Percentiles rank a stretch among this genome's conserved stretches.
Conservation (phyloP, 2,113 vertebrate genomes). For the Otus sunia region DNA sequence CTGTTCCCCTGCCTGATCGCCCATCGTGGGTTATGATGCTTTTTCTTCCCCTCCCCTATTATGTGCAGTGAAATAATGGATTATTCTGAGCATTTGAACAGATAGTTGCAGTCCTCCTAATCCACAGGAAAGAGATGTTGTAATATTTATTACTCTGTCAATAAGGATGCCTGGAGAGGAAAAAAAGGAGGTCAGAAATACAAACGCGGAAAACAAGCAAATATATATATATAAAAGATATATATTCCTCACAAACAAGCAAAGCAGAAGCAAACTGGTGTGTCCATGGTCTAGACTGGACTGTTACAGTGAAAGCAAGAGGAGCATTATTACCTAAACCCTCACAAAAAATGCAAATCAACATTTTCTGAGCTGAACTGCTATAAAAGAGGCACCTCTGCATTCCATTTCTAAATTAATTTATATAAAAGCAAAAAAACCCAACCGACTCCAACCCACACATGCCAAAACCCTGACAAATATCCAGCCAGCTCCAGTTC, state of each 20-base stretch:
- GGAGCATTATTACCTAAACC: neutral
- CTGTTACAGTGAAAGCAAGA: neutral
- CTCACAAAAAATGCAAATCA: neutral
- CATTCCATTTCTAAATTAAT: conserved; percentile 54
- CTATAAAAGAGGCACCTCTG: neutral
- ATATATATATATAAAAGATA: neutral
- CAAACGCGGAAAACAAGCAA: neutral
- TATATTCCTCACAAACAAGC: neutral
- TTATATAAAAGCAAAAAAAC: conserved; percentile 26
- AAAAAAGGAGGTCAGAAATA: neutral
- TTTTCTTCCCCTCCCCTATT: neutral
- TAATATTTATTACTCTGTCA: conserved; percentile 34
- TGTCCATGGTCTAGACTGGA: neutral
- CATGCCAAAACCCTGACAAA: conserved; percentile 37
- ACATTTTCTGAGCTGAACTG: neutral
- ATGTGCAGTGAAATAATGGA: neutral
- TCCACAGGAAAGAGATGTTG: neutral
- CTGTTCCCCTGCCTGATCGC: neutral
- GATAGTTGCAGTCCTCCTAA: neutral
- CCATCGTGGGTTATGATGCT: neutral
- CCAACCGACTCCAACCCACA: neutral
- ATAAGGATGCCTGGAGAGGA: neutral
- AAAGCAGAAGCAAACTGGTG: neutral
- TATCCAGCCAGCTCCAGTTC: neutral
- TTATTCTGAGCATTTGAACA: conserved; percentile 3